phyloP scores from a whole-genome alignment of 2,113 vertebrate genomes.

The Sapajus apella region DNA sequence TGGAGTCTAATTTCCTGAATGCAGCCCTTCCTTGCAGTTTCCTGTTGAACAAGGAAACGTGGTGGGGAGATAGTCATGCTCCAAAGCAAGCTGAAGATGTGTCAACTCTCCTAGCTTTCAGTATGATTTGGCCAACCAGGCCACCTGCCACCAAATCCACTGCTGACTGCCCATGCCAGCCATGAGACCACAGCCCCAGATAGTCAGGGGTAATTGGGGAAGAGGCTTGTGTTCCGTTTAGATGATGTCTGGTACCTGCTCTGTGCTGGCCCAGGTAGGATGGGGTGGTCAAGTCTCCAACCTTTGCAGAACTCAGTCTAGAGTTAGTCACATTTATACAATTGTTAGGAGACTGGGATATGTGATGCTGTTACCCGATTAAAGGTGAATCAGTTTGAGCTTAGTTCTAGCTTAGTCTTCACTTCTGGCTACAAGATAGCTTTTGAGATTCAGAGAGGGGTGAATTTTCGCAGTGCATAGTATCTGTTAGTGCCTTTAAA shows the following conservation, averaged over 20 bases:
- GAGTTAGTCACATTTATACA: neutral
- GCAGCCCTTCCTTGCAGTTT: neutral
- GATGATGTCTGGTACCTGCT: neutral
- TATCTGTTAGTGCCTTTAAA: neutral
- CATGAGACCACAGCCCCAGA: neutral
- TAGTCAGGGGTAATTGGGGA: neutral
- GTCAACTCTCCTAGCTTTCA: neutral
- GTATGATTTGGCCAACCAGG: too few species aligned
- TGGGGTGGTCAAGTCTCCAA: neutral
- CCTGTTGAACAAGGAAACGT: neutral
- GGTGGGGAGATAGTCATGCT: neutral
- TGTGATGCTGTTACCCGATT: neutral
- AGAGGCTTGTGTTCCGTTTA: neutral
- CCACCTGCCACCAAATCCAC: too few species aligned
- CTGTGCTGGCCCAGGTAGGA: neutral
- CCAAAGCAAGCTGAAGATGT: neutral
- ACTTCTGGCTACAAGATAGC: neutral
- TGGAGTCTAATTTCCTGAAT: neutral
- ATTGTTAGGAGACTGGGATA: neutral
- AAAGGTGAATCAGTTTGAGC: neutral
- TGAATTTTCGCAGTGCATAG: accelerated
- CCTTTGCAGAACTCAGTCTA: neutral
- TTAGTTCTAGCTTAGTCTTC: neutral
- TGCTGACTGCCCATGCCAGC: neutral
- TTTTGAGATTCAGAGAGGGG: neutral